Base-by-base conservation (phyloP, 64 coral and sea anemone species). In the Platygyra sinensis region DNA sequence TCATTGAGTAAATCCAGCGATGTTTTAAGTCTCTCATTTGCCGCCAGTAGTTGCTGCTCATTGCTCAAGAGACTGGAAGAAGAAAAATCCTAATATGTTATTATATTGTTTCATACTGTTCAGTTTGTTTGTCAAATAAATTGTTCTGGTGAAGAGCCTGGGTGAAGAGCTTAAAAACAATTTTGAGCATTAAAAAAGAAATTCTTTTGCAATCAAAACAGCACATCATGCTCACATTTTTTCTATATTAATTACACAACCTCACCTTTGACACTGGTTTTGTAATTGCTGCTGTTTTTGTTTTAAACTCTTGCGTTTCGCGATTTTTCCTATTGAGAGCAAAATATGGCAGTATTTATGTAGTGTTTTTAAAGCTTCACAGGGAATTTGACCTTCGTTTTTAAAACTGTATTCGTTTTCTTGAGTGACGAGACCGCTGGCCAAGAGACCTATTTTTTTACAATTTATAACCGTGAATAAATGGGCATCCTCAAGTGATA, bases 1-100 rank as follows among this genome's bases (percentile, higher is more conserved):
- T 96, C 95, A 76, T 96, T 96, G 46, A 93, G 73, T n/a, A 96
- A 38, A 46, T 96, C 91, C 17, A 96, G 67, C 8, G 95, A 94
- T 33, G 87, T 94, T 84, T 96, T 96, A 27, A 96, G 77, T 62
- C 95, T 93, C 39, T 96, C 95, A 24, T 94, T 96, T 73, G 89
- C 84, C 18, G 91, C 91, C 77, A 97, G n/a, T 49, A 97, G 72
- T 72, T 97, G 91, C 36, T 97, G 91, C 10, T 97, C 91, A 62
- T 90, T 97, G 71, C 91, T 97, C 76, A 91, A 79, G 60, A 91
- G 77, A 83, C 95, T 97, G 60, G n/a, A 69, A 73, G 4, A 28
- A 61, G 36, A 16, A 93, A 57, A n/a, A 89, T 13, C 15, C 15
- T 80, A 65, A 22, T 25, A 1, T 11, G 24, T 69, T 69, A 69